phyloP scores from a whole-genome alignment of 2,797 vertebrate species.

The Gymnoscopelus braueri region DNA sequence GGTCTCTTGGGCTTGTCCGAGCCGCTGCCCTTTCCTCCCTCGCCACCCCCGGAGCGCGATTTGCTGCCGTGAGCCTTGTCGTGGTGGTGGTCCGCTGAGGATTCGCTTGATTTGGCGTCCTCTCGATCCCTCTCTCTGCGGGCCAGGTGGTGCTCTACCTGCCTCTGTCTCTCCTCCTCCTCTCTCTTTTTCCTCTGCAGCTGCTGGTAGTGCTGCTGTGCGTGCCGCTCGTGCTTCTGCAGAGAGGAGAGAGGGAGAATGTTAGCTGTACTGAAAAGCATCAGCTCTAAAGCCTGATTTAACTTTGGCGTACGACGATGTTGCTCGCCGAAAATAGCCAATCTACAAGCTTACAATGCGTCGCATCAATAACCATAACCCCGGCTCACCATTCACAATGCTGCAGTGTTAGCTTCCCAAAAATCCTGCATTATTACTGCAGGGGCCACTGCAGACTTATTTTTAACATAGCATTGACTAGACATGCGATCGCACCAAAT shows the following conservation, averaged over 20 bases:
- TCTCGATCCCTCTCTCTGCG: constrained; percentile 90
- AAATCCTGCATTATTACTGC: constrained; percentile 29
- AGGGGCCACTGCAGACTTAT: constrained; percentile 5
- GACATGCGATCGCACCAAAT: neutral
- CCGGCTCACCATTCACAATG: constrained; percentile 34
- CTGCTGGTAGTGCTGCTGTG: constrained; percentile 96
- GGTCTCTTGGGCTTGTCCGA: constrained; percentile 94
- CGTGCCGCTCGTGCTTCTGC: constrained; percentile 96
- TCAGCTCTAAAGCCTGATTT: too few relatives aligned
- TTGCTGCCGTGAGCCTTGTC: constrained; percentile 85
- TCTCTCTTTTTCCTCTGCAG: constrained; percentile 95
- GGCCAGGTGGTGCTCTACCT: constrained; percentile 91
- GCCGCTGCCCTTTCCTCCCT: constrained; percentile 63
- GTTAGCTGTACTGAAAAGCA: neutral
- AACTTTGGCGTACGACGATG: too few relatives aligned
- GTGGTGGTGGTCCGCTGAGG: constrained; percentile 82
- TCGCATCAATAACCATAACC: constrained; percentile 50
- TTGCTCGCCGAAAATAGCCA: too few relatives aligned
- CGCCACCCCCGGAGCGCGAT: constrained; percentile 79
- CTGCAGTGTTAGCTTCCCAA: constrained; percentile 32
- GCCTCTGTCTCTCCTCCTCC: constrained; percentile 94
- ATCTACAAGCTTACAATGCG: neutral
- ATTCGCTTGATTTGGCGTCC: constrained; percentile 82
- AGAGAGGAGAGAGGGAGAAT: constrained; percentile 5
- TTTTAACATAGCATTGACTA: neutral